Base-by-base conservation (phyloP, 2,888 invertebrate species). In the Villa cingulata region DNA sequence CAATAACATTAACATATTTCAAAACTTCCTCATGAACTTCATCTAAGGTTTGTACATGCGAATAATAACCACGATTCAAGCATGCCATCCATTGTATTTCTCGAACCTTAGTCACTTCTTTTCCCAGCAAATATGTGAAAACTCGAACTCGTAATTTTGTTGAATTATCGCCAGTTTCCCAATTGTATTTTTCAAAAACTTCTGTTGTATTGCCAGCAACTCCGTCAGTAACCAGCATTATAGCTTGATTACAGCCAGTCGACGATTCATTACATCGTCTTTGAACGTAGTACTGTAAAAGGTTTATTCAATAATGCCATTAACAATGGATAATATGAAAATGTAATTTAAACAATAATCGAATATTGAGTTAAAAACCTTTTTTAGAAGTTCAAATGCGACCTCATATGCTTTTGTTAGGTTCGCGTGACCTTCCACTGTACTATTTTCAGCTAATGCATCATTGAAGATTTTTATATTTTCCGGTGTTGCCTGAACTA, bases 141-240 rank as follows among this genome's bases (percentile, higher is more conserved):
- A 98, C 81, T 52, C 97, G 77, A 0, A 95, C 89, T 48, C 92
- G 84, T 59, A 81, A 83, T 53, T 75, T 75, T 17, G 73, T 78
- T 53, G 82, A 81, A 51, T 72, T 70, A 46, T 74, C 74, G 1
- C 62, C 62, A 42, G 75, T 73, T n/a, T 74, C 72, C 70, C 81
- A 75, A 65, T 95, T 96, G 68, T 88, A 81, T 54, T 76, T 71
- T 52, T 83, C 75, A 60, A 95, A 91, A 4, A 91, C 77, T 57
- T 91, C 84, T 15, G 88, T 86, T 54, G 87, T 76, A 64, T 88
- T 90, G 43, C 86, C 84, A 0, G 92, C 83, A 4, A 94, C 86
- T 41, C 94, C 94, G 68, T 97, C 97, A 0, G 97, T 96, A 53
- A 97, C 81, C 48, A 97, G 71, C 94, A 97, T 95, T 52, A 98